These are phyloP conservation scores for Sipha flava DNA, from an alignment of 1,140 invertebrate species.

Conservation along the genomic window DNA sequence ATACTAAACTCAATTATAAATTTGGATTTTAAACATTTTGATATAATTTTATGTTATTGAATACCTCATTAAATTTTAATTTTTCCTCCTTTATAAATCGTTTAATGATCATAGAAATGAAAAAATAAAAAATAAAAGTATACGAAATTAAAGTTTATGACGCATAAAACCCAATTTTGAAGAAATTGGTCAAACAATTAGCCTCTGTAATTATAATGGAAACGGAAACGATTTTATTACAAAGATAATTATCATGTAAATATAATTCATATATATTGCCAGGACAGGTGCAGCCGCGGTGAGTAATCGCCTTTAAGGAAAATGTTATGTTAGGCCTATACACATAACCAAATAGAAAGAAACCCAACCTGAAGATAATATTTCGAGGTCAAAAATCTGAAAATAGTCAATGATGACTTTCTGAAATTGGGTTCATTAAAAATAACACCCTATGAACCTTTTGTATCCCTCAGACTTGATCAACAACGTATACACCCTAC, in stretches of 20 bases:
- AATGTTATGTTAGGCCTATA: not conserved
- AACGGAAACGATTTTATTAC: no score
- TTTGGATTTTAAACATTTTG: not conserved
- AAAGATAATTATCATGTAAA: no score
- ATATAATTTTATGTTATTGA: not conserved
- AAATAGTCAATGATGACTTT: not conserved
- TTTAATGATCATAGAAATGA: not conserved
- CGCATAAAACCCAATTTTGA: no score
- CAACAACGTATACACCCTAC: not conserved
- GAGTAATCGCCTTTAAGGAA: not conserved
- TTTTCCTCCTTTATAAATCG: not conserved
- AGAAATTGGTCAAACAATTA: no score
- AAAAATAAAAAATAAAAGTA: not conserved
- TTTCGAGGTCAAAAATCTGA: not conserved
- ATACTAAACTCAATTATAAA: not conserved
- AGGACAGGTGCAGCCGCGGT: not conserved
- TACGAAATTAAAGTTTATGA: no score
- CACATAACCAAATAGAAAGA: not conserved
- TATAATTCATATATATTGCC: no score
- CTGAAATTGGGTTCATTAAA: slow-evolving; percentile 11
- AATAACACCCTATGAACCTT: not conserved
- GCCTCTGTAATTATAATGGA: no score
- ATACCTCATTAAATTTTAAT: no score
- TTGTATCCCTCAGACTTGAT: not conserved
- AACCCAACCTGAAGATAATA: not conserved